Evolutionary conservation across 1,140 invertebrate genomes (phyloP).

Genomic region (Meloidogyne exigua): DNA sequence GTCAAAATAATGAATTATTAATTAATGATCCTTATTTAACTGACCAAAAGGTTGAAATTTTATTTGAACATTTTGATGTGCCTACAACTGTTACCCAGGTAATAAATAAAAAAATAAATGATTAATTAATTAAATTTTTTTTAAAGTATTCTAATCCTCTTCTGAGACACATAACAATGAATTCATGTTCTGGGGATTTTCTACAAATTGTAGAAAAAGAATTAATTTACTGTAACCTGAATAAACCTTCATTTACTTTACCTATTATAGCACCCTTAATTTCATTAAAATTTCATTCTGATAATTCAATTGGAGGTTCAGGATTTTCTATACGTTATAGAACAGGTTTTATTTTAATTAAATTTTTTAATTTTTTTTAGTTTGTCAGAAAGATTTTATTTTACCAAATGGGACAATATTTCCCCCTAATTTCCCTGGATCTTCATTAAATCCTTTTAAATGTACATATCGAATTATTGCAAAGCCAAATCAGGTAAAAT

Average conservation of each 20-base stretch:
- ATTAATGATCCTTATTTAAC: background rate
- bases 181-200: constrained; percentile 31
- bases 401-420: constrained; percentile 55
- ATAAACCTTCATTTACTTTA: constrained; percentile 27
- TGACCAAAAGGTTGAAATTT: constrained; percentile 34
- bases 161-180: constrained; percentile 28
- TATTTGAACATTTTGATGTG: constrained; percentile 52
- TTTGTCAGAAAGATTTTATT: constrained; percentile 41
- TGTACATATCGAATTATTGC: constrained; percentile 55
- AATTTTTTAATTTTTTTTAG: constrained; percentile 8
- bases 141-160: constrained; percentile 27
- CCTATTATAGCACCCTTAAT: constrained; percentile 31
- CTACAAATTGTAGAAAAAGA: constrained; percentile 39
- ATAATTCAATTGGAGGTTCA: constrained; percentile 44
- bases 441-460: constrained; percentile 40
- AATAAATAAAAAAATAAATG: background rate
- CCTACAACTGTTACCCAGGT: constrained; percentile 42
- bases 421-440: constrained; percentile 54
- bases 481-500: constrained; percentile 28
- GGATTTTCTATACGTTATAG: constrained; percentile 51
- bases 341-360: constrained; percentile 9
- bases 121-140: background rate
- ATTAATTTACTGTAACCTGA: constrained; percentile 33
- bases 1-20: background rate
- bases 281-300: constrained; percentile 63